Conservation (phyloP, 2,797 vertebrate genomes). For the Cephalopachus bancanus region DNA sequence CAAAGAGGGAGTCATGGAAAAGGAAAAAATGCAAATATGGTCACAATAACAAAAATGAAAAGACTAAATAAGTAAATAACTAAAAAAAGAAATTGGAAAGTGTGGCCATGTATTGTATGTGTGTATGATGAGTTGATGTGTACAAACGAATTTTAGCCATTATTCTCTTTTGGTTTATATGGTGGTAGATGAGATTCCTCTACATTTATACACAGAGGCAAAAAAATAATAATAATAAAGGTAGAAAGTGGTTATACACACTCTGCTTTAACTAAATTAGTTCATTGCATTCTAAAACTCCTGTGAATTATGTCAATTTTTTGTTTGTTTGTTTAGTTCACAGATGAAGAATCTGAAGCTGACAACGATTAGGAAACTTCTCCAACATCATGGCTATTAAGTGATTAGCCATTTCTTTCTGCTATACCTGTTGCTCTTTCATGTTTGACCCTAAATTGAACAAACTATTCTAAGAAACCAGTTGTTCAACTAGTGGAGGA, state of each 20-base stretch:
- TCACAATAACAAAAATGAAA: conserved; percentile 5
- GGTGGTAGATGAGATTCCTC: background rate
- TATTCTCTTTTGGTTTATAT: background rate
- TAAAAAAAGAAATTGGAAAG: conserved; percentile 1
- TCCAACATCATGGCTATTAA: conserved; percentile 5
- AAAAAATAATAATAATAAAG: background rate
- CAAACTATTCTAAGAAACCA: conserved; percentile 39
- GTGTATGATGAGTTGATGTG: background rate
- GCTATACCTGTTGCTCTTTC: background rate
- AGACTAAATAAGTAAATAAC: conserved; percentile 37
- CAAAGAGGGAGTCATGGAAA: too few relatives aligned
- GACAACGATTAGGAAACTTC: background rate
- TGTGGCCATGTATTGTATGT: background rate
- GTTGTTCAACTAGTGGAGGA: background rate
- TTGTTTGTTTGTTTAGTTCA: conserved; percentile 26
- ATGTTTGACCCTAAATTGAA: conserved; percentile 22
- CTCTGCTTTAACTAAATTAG: conserved; percentile 49
- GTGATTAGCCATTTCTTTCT: conserved; percentile 8
- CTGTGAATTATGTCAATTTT: background rate
- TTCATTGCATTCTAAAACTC: conserved; percentile 34
- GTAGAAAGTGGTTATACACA: background rate
- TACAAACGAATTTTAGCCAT: background rate
- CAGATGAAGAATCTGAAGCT: conserved; percentile 31
- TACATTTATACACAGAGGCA: background rate
- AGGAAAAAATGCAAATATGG: background rate